These are phyloP conservation scores for Idaea aversata DNA, from an alignment of 2,888 invertebrate species.

Conservation along the genomic window DNA sequence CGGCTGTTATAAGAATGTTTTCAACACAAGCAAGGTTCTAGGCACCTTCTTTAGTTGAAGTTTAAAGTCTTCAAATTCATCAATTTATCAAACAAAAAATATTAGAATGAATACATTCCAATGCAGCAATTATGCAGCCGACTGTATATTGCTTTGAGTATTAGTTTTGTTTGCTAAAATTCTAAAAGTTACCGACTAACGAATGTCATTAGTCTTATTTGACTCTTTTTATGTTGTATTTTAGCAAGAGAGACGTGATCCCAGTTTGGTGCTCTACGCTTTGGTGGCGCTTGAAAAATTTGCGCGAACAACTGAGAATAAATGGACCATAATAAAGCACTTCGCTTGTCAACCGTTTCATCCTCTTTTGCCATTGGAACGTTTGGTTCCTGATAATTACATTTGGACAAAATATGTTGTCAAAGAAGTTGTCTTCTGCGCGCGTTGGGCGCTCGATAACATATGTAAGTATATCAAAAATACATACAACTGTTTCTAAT, in stretches of 20 bases:
- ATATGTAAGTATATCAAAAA: slow-evolving; percentile 74
- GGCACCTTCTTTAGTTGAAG: too few species aligned
- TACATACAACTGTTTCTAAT: neutral
- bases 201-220: too few species aligned
- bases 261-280: slow-evolving; percentile 90
- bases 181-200: too few species aligned
- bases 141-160: too few species aligned
- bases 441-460: slow-evolving; percentile 96
- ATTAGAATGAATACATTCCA: too few species aligned
- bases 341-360: slow-evolving; percentile 81
- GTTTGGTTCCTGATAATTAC: slow-evolving; percentile 81
- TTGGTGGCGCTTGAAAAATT: slow-evolving; percentile 95
- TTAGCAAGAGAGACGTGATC: slow-evolving; percentile 74
- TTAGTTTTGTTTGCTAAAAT: too few species aligned
- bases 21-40: too few species aligned
- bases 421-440: slow-evolving; percentile 93
- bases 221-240: slow-evolving; percentile 15
- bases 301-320: slow-evolving; percentile 95
- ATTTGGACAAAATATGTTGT: slow-evolving; percentile 71
- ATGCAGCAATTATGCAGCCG: too few species aligned
- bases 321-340: slow-evolving; percentile 85
- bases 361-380: slow-evolving; percentile 86
- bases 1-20: too few species aligned
- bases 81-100: too few species aligned
- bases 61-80: too few species aligned